Evolutionary conservation across 2,888 invertebrate genomes (phyloP).

Genomic region (Eupelmus urozonus): DNA sequence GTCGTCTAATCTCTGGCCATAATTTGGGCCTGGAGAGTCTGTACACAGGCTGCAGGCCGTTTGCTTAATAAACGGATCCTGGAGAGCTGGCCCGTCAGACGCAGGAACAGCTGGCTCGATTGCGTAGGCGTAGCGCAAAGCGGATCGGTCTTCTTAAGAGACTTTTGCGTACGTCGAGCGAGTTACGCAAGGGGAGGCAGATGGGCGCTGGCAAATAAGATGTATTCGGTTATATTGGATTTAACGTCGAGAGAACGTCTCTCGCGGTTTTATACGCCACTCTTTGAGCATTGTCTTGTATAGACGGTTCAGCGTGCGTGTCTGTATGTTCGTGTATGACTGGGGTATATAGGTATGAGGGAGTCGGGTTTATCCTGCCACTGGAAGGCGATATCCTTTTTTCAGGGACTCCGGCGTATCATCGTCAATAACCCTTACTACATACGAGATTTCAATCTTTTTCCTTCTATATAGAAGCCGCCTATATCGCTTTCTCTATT

Average conservation of each 20-base stretch:
- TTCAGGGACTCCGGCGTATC: conserved; percentile 15
- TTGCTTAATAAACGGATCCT: conserved; percentile 32
- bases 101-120: not conserved
- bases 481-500: not conserved
- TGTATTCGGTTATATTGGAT: conserved; percentile 27
- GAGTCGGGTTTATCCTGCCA: not conserved
- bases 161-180: not conserved
- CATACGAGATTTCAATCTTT: conserved; percentile 46
- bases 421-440: conserved; percentile 26
- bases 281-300: conserved; percentile 9
- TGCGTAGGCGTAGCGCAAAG: no score
- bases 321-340: not conserved
- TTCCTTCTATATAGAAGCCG: not conserved
- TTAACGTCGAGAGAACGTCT: not conserved
- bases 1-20: conserved; percentile 45
- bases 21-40: conserved; percentile 36
- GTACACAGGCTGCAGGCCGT: not conserved
- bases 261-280: not conserved
- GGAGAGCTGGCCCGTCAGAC: conserved; percentile 22
- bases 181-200: not conserved
- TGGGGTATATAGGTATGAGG: not conserved
- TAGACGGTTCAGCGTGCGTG: not conserved
- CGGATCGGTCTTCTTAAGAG: no score
- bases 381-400: conserved; percentile 7
- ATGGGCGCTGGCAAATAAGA: conserved; percentile 1